A percentile compares a stretch with the other conserved stretches of the same genome.
phyloP scores from a whole-genome alignment of 2,113 vertebrate genomes.

The Himantopus leucocephalus region DNA sequence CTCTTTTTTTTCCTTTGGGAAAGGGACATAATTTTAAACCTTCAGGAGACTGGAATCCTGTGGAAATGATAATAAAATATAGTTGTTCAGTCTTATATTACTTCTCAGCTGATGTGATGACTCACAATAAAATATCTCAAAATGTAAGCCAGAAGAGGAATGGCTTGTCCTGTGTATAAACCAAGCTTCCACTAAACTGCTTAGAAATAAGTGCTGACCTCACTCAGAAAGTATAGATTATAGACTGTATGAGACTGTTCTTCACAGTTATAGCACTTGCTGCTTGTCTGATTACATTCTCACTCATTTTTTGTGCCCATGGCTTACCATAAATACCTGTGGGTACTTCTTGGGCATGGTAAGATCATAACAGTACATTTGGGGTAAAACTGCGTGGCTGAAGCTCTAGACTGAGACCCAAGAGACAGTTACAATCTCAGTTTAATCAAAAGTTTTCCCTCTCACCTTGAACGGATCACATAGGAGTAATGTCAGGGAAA shows the following conservation, averaged over 20 bases:
- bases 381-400: neutral
- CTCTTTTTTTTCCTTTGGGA: neutral
- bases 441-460: neutral
- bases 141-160: neutral
- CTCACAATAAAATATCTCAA: constrained; percentile 11
- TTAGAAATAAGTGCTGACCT: neutral
- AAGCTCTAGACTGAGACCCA: neutral
- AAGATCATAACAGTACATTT: neutral
- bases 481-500: neutral
- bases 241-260: neutral
- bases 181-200: neutral
- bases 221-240: neutral
- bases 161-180: neutral
- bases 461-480: neutral
- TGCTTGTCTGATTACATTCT: neutral
- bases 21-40: neutral
- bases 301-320: neutral
- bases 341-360: neutral
- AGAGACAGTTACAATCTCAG: neutral
- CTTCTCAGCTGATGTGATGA: neutral
- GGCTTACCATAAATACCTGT: neutral
- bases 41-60: neutral
- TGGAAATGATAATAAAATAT: neutral
- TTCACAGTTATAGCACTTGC: neutral
- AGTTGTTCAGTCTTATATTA: neutral